phyloP scores from a whole-genome alignment of 2,113 vertebrate genomes.

The Trochalopteron elliotii region DNA sequence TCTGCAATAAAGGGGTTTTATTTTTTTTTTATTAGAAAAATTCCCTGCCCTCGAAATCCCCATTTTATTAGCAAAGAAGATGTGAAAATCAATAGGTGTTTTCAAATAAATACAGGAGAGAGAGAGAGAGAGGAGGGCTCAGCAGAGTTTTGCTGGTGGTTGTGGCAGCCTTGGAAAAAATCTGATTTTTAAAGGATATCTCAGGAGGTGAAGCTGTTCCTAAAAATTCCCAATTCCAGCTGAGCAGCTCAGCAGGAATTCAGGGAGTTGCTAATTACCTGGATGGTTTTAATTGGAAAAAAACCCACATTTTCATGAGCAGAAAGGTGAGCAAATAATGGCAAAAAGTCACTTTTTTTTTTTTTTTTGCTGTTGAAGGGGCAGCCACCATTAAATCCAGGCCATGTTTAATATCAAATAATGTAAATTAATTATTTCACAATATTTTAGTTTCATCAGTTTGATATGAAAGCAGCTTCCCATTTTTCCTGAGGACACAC shows the following conservation, averaged over 20 bases:
- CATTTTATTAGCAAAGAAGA: not conserved
- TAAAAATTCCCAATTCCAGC: not conserved
- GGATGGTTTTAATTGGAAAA: not conserved
- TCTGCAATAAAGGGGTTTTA: not conserved
- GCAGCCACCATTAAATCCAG: not conserved
- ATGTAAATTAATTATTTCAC: no score
- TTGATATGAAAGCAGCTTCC: not conserved
- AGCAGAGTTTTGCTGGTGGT: not conserved
- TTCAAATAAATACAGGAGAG: conserved; percentile 8
- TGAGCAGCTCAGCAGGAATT: not conserved
- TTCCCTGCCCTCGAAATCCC: not conserved
- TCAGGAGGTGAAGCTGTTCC: not conserved
- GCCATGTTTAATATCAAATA: not conserved
- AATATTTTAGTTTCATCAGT: no score
- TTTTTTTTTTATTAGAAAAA: not conserved
- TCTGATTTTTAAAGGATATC: no score
- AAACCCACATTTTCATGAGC: not conserved
- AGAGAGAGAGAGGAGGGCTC: not conserved
- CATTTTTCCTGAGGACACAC: not conserved
- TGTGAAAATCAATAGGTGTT: conserved; percentile 22
- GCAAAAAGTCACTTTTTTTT: not conserved
- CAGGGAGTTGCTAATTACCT: not conserved
- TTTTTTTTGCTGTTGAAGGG: not conserved
- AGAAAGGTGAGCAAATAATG: not conserved
- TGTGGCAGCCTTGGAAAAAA: not conserved